Evolutionary conservation across 2,888 invertebrate genomes (phyloP), one percentile per base, ranked within the genome.

Genomic region (Calephelis perditalis): DNA sequence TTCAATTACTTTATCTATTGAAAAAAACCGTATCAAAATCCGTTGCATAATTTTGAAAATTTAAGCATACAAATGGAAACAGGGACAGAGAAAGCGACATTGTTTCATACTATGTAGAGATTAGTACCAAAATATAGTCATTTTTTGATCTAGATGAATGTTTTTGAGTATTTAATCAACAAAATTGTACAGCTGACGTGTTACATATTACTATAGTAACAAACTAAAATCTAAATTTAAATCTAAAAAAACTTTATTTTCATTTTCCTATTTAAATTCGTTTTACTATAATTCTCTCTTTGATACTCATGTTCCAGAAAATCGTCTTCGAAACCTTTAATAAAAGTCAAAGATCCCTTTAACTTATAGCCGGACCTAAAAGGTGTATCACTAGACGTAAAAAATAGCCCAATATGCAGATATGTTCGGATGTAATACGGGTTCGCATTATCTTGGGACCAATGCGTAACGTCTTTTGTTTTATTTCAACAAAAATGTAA

Each of bases 331-430:
- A 11, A 11, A 11, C 26, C 49, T 52, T 11, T 52, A 52, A 52
- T 52, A 52, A 52, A 52, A 52, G 35, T 15, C 26, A 52, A 26
- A 52, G 49, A 52, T 35, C 49, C 49, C 49, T 35, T 7, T 46
- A 15, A 52, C 49, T 52, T 52, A 52, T 52, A 52, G 35, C 49
- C 49, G 49, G 11, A 35, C 49, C 26, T 52, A 26, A 52, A 52
- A 52, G 49, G 49, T 26, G 49, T 52, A 52, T 52, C 49, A 52
- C 49, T 52, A 26, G 49, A 52, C 49, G 35, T 52, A 52, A 52
- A 52, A 52, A 35, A 52, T 52, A 26, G 49, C 49, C 49, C 49
- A 52, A 52, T 52, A 52, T 52, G 49, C 49, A 52, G 49, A 52
- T 52, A 52, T 35, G 35, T 52, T 26, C 11, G 10, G 26, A 52